Conservation (phyloP, 2,113 vertebrate species). For the cat (Felis catus) region DNA sequence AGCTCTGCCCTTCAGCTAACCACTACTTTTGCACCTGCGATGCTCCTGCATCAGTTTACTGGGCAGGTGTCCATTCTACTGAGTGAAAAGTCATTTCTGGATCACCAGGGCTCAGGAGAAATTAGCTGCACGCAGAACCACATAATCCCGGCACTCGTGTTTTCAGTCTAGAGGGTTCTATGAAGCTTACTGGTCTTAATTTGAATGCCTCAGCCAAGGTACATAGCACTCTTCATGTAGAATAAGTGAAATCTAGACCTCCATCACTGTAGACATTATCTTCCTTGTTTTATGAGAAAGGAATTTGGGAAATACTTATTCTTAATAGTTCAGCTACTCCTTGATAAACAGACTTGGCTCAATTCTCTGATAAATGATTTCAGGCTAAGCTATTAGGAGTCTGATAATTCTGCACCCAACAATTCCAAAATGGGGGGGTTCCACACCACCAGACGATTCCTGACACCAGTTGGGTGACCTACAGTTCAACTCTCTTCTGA, state of each 20-base stretch:
- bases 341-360: background rate
- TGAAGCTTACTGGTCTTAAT: background rate
- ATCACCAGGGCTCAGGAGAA: background rate
- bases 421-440: background rate
- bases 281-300: background rate
- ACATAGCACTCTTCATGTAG: background rate
- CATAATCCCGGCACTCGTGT: accelerated
- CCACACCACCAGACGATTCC: background rate
- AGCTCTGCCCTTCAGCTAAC: background rate
- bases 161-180: accelerated
- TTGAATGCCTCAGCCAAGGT: no score
- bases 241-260: background rate
- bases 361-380: background rate
- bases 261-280: background rate
- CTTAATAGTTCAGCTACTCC: background rate
- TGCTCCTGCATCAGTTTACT: background rate
- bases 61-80: background rate
- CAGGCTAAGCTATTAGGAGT: background rate
- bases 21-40: no score
- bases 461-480: background rate
- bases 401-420: background rate
- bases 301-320: background rate
- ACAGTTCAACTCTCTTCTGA: background rate
- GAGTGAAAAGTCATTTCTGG: background rate
- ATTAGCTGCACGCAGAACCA: background rate